Base-by-base conservation (phyloP, 92 coral and sea anemone genomes). In the Paramuricea clavata region DNA sequence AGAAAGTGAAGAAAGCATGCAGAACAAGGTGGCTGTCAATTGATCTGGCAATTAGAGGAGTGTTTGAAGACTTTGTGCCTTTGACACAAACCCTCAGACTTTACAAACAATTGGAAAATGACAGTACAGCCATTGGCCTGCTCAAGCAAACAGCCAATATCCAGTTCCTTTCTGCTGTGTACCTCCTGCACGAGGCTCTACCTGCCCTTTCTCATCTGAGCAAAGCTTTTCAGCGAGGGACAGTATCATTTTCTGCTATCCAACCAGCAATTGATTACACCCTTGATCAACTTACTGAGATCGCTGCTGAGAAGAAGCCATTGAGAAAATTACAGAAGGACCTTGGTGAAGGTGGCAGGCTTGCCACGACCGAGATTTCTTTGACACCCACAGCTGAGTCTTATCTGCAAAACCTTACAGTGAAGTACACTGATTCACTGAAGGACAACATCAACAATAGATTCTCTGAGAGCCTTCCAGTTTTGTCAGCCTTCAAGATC, bases 31-130 rank as follows among this genome's bases (percentile, higher is more conserved):
- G 92, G 92, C 87, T 92, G 33, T 89, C 90, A 13, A 92, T 81
- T 33, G 89, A 92, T 34, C 67, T 74, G 39, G 85, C 90, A 80
- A 90, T 92, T 69, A 87, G 68, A 67, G 91, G 91, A 39, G 95
- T 92, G 36, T 92, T 81, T 89, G 91, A 92, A 54, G 92, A 92
- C 82, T 92, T 89, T 89, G 87, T 41, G 86, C 78, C 93, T 88
- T 74, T 82, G 22, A 91, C 88, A 92, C 83, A 69, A 92, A 92
- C 70, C 92, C 89, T 31, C 76, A 88, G 75, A 49, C 76, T 49
- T 76, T 69, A 54, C 89, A 90, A 87, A 87, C 62, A 90, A 73
- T 21, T 82, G 49, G 91, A 87, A 36, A 86, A 78, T 31, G 87
- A 92, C 81, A 49, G 86, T 52, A 44, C 76, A 36, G 93, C 95